Evolutionary conservation across 2,888 invertebrate genomes (phyloP).

Genomic region (Amphipyra tragopoginis): DNA sequence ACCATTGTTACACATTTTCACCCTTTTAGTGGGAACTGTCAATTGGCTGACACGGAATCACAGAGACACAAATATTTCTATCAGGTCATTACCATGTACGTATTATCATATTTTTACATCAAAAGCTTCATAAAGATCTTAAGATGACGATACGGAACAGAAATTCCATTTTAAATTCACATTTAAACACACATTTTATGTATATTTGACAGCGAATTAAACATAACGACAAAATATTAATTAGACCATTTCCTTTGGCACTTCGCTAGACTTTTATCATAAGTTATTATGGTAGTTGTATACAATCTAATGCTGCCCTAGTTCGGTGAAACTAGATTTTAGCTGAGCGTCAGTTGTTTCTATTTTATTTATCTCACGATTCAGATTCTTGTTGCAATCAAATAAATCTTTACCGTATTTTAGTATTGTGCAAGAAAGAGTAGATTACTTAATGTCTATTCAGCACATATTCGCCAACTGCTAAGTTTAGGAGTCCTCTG

Average conservation of each 20-base stretch:
- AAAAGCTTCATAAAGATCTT: slow-evolving; percentile 15
- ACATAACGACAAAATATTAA: slow-evolving; percentile 38
- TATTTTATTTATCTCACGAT: neutral
- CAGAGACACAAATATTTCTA: slow-evolving; percentile 8
- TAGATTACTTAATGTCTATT: too few species aligned
- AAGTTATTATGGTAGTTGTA: slow-evolving; percentile 19
- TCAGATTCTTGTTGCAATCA: too few species aligned
- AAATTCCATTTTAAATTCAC: slow-evolving; percentile 29
- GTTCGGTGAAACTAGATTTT: neutral
- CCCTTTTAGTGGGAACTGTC: neutral
- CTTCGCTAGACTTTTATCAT: slow-evolving; percentile 12
- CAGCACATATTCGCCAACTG: too few species aligned
- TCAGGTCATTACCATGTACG: neutral
- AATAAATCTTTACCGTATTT: too few species aligned
- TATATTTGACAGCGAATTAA: slow-evolving; percentile 41
- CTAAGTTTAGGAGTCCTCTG: too few species aligned
- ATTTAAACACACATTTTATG: slow-evolving; percentile 36
- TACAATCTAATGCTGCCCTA: neutral
- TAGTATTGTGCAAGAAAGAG: too few species aligned
- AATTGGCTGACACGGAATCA: neutral
- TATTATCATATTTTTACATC: slow-evolving; percentile 26
- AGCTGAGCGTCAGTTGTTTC: neutral
- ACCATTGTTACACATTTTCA: neutral
- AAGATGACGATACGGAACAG: slow-evolving; percentile 22
- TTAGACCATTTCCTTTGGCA: slow-evolving; percentile 45